Percentiles rank a stretch among this genome's conserved stretches.
phyloP scores from a whole-genome alignment of 2,797 vertebrate genomes.

The Malacoctenus gilli region DNA sequence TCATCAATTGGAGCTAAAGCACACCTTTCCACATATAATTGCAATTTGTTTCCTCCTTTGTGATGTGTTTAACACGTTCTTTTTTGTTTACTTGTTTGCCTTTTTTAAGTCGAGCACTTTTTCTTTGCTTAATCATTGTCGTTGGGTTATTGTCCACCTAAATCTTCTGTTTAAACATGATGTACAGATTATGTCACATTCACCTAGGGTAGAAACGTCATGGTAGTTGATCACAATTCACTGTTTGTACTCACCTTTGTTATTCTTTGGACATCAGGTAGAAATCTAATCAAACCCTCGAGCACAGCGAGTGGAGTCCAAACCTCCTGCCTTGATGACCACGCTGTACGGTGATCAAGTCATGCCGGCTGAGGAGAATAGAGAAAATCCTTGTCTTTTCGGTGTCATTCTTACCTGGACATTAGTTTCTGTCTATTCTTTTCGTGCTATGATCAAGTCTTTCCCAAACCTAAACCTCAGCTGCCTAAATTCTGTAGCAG shows the following conservation, averaged over 20 bases:
- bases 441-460: slow-evolving; percentile 9
- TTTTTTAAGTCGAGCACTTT: slow-evolving; percentile 48
- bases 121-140: slow-evolving; percentile 52
- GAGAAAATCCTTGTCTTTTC: slow-evolving; percentile 9
- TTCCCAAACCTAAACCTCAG: slow-evolving; percentile 18
- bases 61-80: slow-evolving; percentile 6
- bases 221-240: slow-evolving; percentile 16
- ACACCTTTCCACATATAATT: slow-evolving; percentile 1
- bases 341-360: slow-evolving; percentile 21
- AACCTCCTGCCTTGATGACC: slow-evolving; percentile 32
- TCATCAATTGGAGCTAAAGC: background rate
- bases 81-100: slow-evolving; percentile 49
- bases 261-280: slow-evolving; percentile 13
- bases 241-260: background rate
- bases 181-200: slow-evolving; percentile 20
- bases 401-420: slow-evolving; percentile 14
- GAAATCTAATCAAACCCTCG: slow-evolving; percentile 8
- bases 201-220: slow-evolving; percentile 24
- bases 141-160: slow-evolving; percentile 28
- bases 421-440: too few species aligned
- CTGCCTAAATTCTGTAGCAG: slow-evolving; percentile 13
- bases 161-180: slow-evolving; percentile 20
- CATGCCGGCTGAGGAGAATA: slow-evolving; percentile 26
- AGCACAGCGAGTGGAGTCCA: slow-evolving; percentile 23
- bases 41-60: slow-evolving; percentile 12